Conservation (phyloP, 2,113 vertebrate species). For the Silurus asotus region DNA sequence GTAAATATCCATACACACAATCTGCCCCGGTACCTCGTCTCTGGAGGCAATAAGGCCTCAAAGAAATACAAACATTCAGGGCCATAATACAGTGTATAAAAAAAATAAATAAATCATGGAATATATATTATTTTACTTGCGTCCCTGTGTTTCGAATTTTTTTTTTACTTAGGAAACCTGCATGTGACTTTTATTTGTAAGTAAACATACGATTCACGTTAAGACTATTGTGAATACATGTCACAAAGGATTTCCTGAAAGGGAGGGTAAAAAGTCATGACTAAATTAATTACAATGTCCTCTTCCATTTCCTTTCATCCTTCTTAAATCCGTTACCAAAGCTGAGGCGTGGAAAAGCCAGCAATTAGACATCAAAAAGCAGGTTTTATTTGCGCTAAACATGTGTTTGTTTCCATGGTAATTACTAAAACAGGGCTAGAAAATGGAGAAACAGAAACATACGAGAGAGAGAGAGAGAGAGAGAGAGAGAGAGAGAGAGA, state of each 20-base stretch:
- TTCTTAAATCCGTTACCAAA: slow-evolving; percentile 45
- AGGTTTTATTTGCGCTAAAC: slow-evolving; percentile 32
- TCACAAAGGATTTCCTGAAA: slow-evolving; percentile 36
- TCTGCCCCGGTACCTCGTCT: background rate
- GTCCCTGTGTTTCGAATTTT: background rate
- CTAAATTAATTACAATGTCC: slow-evolving; percentile 50
- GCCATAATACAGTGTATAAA: background rate
- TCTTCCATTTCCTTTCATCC: slow-evolving; percentile 49
- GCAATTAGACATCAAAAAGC: slow-evolving; percentile 52
- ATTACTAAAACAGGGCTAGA: slow-evolving; percentile 31
- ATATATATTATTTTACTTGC: background rate
- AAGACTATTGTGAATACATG: background rate
- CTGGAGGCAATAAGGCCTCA: slow-evolving; percentile 25
- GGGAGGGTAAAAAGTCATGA: slow-evolving; percentile 46
- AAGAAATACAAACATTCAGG: slow-evolving; percentile 11
- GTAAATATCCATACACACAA: background rate
- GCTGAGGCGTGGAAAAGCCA: slow-evolving; percentile 39
- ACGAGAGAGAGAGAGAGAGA: background rate
- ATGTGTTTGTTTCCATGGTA: slow-evolving; percentile 39
- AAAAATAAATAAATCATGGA: background rate
- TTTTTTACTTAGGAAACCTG: background rate
- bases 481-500: background rate
- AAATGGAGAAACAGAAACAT: slow-evolving; percentile 5
- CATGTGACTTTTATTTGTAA: slow-evolving; percentile 25
- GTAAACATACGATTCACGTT: slow-evolving; percentile 19